Evolutionary conservation across 1,140 invertebrate species (phyloP), one percentile per base, ranked within the genome.

Genomic region (Battus philenor): DNA sequence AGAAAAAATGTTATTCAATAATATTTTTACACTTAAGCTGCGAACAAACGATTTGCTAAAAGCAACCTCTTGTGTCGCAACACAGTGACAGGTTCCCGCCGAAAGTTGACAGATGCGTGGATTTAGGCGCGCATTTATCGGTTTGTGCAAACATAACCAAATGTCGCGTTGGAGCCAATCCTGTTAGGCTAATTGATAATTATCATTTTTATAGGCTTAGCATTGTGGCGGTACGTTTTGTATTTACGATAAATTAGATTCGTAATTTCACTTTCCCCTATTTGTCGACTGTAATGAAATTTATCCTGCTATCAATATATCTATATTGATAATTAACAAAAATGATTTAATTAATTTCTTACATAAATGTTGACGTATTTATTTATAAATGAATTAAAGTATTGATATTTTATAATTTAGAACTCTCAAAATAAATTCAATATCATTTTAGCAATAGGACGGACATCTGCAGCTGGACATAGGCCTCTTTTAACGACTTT

Each of bases 171-270:
- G 43, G 32, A 24, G 31, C 38, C 45, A 51, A 62, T 66, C 55
- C 53, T 59, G 59, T 58, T 59, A 62, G 4, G 17, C 53, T 72
- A 72, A 72, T 72, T 68, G 65, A 68, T 68, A 72, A 72, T 72
- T 72, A 72, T 72, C 68, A 72, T 68, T 68, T 72, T 63, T 68
- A 72, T 64, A 56, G 60, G 68, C 51, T 68, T 58, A 68, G 54
- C 36, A 33, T 31, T 17, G 47, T 33, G 12, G 38, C 49, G 22
- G 51, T 9, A 10, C 20, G 38, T 53, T 50, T 53, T 38, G 54
- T 44, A 5, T 11, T 15, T 34, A 44, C 54, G 59, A 54, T 58
- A 54, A 53, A 60, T 63, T 52, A 43, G 44, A 47, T 50, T 44
- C 16, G 44, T 50, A 41, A 44, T 51, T 48, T 46, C 22, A 36